These are phyloP conservation scores for Sciurus vulgaris DNA, from an alignment of 2,797 vertebrate species.

Conservation along the genomic window DNA sequence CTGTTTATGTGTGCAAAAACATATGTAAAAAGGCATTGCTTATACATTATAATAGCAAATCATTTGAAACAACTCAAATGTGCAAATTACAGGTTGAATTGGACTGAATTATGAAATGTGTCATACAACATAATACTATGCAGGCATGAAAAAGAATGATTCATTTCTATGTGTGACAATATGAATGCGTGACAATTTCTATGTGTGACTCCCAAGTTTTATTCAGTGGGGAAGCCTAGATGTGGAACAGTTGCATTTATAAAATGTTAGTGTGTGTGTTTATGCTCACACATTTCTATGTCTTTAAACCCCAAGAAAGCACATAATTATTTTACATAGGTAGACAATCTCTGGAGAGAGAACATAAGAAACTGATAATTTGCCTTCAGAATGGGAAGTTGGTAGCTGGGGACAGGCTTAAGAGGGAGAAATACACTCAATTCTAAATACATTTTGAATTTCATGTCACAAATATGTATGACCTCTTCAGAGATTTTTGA, in stretches of 20 bases:
- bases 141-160: background rate
- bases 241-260: background rate
- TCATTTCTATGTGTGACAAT: background rate
- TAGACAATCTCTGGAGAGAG: background rate
- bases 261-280: background rate
- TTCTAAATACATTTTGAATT: slow-evolving; percentile 54
- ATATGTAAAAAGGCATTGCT: background rate
- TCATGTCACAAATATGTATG: background rate
- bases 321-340: background rate
- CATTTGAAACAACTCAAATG: background rate
- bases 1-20: background rate
- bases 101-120: slow-evolving; percentile 13
- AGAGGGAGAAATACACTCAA: background rate
- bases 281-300: background rate
- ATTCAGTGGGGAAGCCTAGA: background rate
- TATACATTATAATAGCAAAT: background rate
- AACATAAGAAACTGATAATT: background rate
- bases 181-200: no score
- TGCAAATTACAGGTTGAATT: background rate
- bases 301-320: background rate
- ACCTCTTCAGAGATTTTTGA: background rate
- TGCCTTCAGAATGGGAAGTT: background rate
- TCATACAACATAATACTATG: background rate
- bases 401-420: background rate
- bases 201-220: background rate